These are phyloP conservation scores for Poeciliopsis prolifica DNA, from an alignment of 2,113 vertebrate species.

Conservation along the genomic window DNA sequence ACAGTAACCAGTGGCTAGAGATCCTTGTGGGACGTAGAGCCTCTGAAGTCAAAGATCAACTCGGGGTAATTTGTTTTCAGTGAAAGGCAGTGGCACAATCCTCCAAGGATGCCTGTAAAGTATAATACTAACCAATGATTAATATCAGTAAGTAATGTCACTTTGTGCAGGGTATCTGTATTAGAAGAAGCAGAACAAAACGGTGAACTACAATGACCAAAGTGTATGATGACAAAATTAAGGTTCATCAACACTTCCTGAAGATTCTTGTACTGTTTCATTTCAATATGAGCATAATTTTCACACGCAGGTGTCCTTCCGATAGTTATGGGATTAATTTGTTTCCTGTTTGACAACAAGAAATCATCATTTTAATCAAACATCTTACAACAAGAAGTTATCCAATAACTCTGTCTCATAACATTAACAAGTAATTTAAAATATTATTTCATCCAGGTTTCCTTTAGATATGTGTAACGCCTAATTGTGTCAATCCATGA, in stretches of 20 bases:
- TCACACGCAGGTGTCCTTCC: no score
- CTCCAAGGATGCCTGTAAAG: background rate
- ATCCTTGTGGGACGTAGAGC: slow-evolving; percentile 36
- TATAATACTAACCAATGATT: background rate
- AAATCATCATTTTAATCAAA: background rate
- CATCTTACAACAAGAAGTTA: background rate
- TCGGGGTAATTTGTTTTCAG: slow-evolving; percentile 66
- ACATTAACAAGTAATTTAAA: background rate
- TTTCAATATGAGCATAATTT: no score
- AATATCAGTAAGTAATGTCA: background rate
- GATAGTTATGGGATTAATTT: no score
- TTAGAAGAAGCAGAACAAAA: background rate
- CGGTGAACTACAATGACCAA: background rate
- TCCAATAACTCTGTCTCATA: no score
- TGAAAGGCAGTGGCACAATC: slow-evolving; percentile 32
- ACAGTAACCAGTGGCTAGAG: slow-evolving; percentile 66
- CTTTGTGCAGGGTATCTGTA: background rate
- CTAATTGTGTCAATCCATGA: background rate
- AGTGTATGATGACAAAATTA: no score
- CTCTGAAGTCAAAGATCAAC: slow-evolving; percentile 70
- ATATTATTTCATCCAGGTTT: background rate
- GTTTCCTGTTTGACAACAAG: no score
- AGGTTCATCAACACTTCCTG: no score
- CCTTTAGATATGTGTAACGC: background rate
- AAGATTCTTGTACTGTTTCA: no score